Evolutionary conservation across 2,888 invertebrate genomes (phyloP).

Genomic region (Hemicrepidius hirtus): DNA sequence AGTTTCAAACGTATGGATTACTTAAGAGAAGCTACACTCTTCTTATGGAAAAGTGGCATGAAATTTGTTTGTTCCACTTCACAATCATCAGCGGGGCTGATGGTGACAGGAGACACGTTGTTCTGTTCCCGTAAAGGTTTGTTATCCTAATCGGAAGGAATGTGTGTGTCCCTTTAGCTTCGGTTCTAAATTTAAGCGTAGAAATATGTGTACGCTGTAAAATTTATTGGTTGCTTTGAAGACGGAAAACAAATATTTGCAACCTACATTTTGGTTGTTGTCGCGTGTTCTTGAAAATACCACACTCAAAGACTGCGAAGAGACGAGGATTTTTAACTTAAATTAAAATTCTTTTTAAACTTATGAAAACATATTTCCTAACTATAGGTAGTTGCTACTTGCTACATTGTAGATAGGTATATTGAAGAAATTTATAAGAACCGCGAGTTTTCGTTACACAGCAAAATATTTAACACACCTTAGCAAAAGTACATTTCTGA

Average conservation of each 20-base stretch:
- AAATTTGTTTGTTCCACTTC: conserved; percentile 49
- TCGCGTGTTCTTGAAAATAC: conserved; percentile 10
- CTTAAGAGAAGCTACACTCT: conserved; percentile 27
- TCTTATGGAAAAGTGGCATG: conserved; percentile 35
- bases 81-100: conserved; percentile 31
- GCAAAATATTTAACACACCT: background rate
- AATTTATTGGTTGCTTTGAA: background rate
- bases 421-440: too few relatives aligned
- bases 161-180: conserved; percentile 1
- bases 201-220: background rate
- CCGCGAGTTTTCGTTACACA: too few relatives aligned
- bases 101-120: conserved; percentile 28
- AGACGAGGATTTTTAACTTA: conserved; percentile 27
- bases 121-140: conserved; percentile 32
- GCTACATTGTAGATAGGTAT: too few relatives aligned
- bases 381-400: background rate
- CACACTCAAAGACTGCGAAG: conserved; percentile 4
- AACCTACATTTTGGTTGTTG: background rate
- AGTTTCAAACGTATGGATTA: conserved; percentile 49
- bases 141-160: conserved; percentile 41
- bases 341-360: conserved; percentile 36
- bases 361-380: background rate
- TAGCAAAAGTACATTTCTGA: background rate
- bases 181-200: background rate
- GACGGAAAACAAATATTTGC: background rate